Percentiles rank a stretch among this genome's conserved stretches.
phyloP scores from a whole-genome alignment of 2,797 vertebrate species.

The Poecilia velifera region DNA sequence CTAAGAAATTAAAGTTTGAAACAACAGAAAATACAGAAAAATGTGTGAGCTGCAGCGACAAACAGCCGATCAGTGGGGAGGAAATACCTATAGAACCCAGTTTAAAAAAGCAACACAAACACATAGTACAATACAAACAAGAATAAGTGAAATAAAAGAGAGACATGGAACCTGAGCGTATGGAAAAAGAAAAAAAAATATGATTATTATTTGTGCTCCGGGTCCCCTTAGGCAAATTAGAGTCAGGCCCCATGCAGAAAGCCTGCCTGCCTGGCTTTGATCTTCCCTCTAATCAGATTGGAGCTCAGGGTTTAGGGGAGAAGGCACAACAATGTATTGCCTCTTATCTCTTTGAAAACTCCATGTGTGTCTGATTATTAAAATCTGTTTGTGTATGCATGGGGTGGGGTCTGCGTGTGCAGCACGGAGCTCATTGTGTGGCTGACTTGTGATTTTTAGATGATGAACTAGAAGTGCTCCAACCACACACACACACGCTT shows the following conservation, averaged over 20 bases:
- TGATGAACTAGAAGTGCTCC: background rate
- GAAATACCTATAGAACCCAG: background rate
- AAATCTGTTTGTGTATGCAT: slow-evolving; percentile 24
- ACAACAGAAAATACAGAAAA: background rate
- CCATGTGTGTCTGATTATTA: slow-evolving; percentile 22
- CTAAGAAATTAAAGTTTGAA: background rate
- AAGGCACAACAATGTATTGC: slow-evolving; percentile 25
- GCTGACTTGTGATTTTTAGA: background rate
- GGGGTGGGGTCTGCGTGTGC: background rate
- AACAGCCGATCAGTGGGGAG: background rate
- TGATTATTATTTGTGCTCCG: slow-evolving; percentile 37
- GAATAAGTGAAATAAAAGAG: slow-evolving; percentile 9
- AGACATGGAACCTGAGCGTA: slow-evolving; percentile 16
- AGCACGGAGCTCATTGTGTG: background rate
- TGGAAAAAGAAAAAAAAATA: slow-evolving; percentile 16
- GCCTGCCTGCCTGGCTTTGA: slow-evolving; percentile 47
- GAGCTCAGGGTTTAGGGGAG: slow-evolving; percentile 46
- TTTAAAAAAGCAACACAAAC: background rate
- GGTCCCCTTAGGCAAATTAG: slow-evolving; percentile 36
- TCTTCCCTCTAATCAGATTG: slow-evolving; percentile 50
- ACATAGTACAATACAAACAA: slow-evolving; percentile 18
- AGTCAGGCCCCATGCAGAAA: slow-evolving; percentile 37
- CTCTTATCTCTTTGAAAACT: slow-evolving; percentile 35
- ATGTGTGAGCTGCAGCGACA: slow-evolving; percentile 4
- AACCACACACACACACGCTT: background rate